Evolutionary conservation across 1,140 invertebrate genomes (phyloP).

Genomic region (Magallana gigas): DNA sequence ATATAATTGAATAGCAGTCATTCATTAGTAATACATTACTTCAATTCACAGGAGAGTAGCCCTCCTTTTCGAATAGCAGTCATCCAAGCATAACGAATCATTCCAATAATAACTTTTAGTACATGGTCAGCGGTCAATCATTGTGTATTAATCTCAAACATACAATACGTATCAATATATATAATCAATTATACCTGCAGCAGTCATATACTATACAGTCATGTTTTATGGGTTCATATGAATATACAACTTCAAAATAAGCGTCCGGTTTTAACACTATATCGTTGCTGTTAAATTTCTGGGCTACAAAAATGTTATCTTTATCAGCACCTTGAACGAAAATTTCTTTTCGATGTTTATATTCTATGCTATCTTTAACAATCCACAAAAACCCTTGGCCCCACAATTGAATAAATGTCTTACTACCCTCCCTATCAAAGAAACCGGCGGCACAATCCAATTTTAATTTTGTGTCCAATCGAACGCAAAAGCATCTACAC

Average conservation of each 20-base stretch:
- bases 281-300: neutral
- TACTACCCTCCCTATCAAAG: neutral
- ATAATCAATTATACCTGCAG: no score
- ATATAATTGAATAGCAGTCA: neutral
- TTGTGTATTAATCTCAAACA: no score
- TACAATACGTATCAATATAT: no score
- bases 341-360: neutral
- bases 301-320: constrained; percentile 26
- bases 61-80: neutral
- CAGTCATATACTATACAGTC: no score
- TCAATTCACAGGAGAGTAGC: constrained; percentile 33
- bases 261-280: neutral
- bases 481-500: constrained; percentile 51
- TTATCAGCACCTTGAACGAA: neutral
- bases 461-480: constrained; percentile 39
- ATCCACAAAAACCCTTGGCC: neutral
- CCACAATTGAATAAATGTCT: neutral
- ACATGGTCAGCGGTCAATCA: no score
- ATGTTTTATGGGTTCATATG: no score
- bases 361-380: constrained; percentile 13
- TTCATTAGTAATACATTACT: neutral
- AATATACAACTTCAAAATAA: no score
- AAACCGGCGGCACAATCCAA: constrained; percentile 21
- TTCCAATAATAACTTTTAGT: no score
- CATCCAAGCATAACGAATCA: neutral